Conservation (phyloP, 2,888 invertebrate genomes). For the Rutpela maculata region DNA sequence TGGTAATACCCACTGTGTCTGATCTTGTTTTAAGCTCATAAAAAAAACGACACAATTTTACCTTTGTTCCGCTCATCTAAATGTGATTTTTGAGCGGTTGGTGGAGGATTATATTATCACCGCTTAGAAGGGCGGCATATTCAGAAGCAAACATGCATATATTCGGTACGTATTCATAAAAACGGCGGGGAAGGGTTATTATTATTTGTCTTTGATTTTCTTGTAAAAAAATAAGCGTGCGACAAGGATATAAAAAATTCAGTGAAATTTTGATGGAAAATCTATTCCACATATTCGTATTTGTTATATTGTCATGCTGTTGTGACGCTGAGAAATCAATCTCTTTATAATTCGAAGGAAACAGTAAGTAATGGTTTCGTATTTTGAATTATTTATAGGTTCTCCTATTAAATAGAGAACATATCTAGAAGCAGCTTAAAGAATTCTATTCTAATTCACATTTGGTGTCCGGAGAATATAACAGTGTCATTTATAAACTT, state of each 20-base stretch:
- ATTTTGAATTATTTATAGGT: constrained; percentile 38
- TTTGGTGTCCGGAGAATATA: constrained; percentile 46
- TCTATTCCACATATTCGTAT: background rate
- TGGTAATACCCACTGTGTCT: too few species aligned
- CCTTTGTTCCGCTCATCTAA: too few species aligned
- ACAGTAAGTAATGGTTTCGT: constrained; percentile 25
- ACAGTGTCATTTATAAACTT: constrained; percentile 49
- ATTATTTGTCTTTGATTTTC: too few species aligned
- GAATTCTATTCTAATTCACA: constrained; percentile 59
- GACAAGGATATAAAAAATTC: background rate
- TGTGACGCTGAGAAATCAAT: constrained; percentile 26
- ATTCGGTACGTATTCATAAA: too few species aligned
- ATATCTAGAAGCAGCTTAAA: constrained; percentile 30
- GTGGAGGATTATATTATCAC: too few species aligned
- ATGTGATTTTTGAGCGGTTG: too few species aligned
- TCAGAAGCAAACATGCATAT: too few species aligned
- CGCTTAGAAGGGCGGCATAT: too few species aligned
- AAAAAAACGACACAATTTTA: too few species aligned
- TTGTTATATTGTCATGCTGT: background rate
- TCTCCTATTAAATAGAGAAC: constrained; percentile 29
- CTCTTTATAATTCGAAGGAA: constrained; percentile 25
- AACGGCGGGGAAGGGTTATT: too few species aligned
- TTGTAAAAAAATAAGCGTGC: background rate
- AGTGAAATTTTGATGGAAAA: too few species aligned
- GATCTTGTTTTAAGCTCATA: too few species aligned